phyloP scores from a whole-genome alignment of 2,888 invertebrate species.

The Chymomyza amoena region DNA sequence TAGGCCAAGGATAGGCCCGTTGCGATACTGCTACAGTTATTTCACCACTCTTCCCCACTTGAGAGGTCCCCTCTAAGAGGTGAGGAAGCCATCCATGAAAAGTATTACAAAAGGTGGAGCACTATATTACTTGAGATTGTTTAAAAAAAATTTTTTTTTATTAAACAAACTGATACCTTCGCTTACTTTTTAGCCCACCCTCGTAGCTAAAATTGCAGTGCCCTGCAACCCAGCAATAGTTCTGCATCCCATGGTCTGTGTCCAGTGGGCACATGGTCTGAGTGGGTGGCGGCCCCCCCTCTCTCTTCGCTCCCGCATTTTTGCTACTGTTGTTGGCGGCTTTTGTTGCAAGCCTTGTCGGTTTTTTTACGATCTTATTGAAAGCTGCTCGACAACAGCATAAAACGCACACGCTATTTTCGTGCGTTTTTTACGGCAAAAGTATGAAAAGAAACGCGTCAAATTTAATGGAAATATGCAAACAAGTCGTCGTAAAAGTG shows the following conservation, averaged over 20 bases:
- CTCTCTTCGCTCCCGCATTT: conserved; percentile 10
- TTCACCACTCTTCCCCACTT: too few species aligned
- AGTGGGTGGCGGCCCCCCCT: background rate
- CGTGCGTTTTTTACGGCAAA: conserved; percentile 30
- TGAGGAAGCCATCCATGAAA: too few species aligned
- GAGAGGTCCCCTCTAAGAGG: too few species aligned
- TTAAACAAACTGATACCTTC: background rate
- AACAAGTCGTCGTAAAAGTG: conserved; percentile 32
- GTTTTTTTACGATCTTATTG: conserved; percentile 37
- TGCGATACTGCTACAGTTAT: too few species aligned
- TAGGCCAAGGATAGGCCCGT: too few species aligned
- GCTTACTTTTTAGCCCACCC: background rate
- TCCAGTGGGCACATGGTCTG: background rate
- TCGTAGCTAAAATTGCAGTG: background rate
- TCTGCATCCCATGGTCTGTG: background rate
- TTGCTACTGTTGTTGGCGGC: conserved; percentile 26
- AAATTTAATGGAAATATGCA: conserved; percentile 33
- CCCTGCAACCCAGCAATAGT: background rate
- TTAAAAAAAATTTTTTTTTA: background rate
- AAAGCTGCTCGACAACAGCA: conserved; percentile 18
- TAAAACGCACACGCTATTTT: conserved; percentile 31
- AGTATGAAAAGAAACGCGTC: conserved; percentile 4
- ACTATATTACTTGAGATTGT: too few species aligned
- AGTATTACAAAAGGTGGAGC: too few species aligned
- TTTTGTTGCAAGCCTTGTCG: background rate